Evolutionary conservation across 2,113 vertebrate species (phyloP), one percentile per base, ranked within the genome.

Genomic region (Lagopus leucura): DNA sequence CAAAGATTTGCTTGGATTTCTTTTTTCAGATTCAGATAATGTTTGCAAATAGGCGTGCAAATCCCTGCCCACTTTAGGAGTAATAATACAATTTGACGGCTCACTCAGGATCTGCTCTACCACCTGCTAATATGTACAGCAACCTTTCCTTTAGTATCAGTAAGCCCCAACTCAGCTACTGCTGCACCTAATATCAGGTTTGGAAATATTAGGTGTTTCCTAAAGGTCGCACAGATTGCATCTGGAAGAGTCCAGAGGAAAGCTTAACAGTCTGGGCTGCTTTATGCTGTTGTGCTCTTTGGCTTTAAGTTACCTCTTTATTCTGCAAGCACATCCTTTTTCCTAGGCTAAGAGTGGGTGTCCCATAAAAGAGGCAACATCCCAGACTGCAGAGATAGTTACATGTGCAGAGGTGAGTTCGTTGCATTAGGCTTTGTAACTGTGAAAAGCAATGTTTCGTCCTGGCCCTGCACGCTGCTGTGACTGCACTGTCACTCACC

Each of bases 401-500:
- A 2, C 14, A 7, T 12, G 6, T 48, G 38, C 80, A 71, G 65
- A 60, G 50, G 32, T 25, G n/a, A 48, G 64, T 14, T 48, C 22
- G 15, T 7, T 25, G 10, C 45, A 80, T 28, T 6, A 4, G n/a
- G n/a, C 10, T 20, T 10, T 8, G n/a, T 13, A 8, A 66, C 13
- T 7, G 17, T 24, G 40, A 19, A 13, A 13, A 28, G 4, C 38
- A 8, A 3, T 3, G 25, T 30, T 2, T 3, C 30, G 3, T 1
- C 0, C 15, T 64, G 57, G 34, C 63, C 17, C 74, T 6, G 15
- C 55, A 19, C 4, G 1, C 66, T 16, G 27, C 73, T 36, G 27
- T 11, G 81, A 32, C 13, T 52, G 42, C 28, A 45, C 71, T 52
- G 7, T 40, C 82, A 54, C 55, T 19, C 12, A 45, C n/a, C 36